Conservation (phyloP, 2,797 vertebrate genomes). For the Nothura maculosa region DNA sequence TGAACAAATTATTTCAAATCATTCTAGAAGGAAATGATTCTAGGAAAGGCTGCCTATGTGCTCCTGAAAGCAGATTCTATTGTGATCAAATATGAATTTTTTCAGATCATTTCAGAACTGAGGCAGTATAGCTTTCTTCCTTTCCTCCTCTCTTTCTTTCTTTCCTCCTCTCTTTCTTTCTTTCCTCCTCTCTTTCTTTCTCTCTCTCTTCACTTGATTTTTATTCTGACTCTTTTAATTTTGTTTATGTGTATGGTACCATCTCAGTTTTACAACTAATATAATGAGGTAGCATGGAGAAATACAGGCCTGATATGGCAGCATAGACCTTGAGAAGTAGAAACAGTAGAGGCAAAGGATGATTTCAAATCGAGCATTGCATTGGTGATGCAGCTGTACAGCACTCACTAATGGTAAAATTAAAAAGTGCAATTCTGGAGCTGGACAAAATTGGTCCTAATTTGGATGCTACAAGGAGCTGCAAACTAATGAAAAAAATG, state of each 20-base stretch:
- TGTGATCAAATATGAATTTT: neutral
- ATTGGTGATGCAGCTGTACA: neutral
- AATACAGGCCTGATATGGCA: neutral
- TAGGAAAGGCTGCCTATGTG: neutral
- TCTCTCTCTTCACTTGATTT: no score
- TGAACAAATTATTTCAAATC: neutral
- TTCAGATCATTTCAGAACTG: neutral
- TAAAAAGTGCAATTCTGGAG: neutral
- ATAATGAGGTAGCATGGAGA: neutral
- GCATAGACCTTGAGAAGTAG: neutral
- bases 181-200: no score
- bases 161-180: no score
- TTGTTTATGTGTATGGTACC: neutral
- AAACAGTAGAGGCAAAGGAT: neutral
- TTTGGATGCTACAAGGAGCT: neutral
- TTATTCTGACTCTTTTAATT: neutral
- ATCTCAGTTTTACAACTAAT: neutral
- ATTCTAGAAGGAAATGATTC: neutral
- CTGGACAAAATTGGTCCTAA: neutral
- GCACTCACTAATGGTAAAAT: neutral
- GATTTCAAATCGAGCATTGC: neutral
- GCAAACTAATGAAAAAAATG: neutral
- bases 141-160: no score
- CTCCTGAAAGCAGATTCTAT: neutral
- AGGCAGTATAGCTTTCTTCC: rapidly evolving